phyloP scores from a whole-genome alignment of 1,140 invertebrate species.

The Choristoneura fumiferana region DNA sequence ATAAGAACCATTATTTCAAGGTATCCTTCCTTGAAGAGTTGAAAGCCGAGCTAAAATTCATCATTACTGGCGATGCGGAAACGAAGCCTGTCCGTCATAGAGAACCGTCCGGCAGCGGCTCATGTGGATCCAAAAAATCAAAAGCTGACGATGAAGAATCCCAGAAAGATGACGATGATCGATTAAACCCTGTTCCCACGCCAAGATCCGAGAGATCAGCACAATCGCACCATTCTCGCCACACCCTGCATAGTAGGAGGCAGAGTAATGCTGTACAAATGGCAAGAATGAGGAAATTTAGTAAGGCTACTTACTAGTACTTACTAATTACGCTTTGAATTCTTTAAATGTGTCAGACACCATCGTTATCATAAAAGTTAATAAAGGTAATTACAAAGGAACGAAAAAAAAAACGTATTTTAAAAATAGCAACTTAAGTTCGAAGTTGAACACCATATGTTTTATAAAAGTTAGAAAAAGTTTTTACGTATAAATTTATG shows the following conservation, averaged over 20 bases:
- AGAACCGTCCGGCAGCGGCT: conserved; percentile 54
- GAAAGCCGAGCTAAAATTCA: conserved; percentile 86
- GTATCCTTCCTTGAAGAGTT: conserved; percentile 84
- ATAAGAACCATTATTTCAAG: conserved; percentile 58
- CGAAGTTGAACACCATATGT: too few relatives aligned
- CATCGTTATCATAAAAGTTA: too few relatives aligned
- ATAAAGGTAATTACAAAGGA: too few relatives aligned
- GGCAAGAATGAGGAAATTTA: conserved; percentile 58
- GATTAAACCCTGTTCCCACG: conserved; percentile 41
- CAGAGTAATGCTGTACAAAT: conserved; percentile 64
- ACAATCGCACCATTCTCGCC: conserved; percentile 45
- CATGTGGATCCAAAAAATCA: conserved; percentile 50
- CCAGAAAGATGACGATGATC: conserved; percentile 35
- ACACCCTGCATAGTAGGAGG: conserved; percentile 55
- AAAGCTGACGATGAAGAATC: conserved; percentile 42
- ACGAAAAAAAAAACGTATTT: too few relatives aligned
- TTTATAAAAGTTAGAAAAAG: too few relatives aligned
- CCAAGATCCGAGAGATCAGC: conserved; percentile 56
- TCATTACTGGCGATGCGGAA: conserved; percentile 85
- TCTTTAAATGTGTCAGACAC: too few relatives aligned
- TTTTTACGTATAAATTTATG: too few relatives aligned
- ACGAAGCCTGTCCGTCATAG: conserved; percentile 81
- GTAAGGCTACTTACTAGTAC: conserved; percentile 19
- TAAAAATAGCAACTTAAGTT: too few relatives aligned
- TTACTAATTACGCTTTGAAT: too few relatives aligned